Evolutionary conservation across 2,113 vertebrate species (phyloP).

Genomic region (Drymodes brunneopygia): DNA sequence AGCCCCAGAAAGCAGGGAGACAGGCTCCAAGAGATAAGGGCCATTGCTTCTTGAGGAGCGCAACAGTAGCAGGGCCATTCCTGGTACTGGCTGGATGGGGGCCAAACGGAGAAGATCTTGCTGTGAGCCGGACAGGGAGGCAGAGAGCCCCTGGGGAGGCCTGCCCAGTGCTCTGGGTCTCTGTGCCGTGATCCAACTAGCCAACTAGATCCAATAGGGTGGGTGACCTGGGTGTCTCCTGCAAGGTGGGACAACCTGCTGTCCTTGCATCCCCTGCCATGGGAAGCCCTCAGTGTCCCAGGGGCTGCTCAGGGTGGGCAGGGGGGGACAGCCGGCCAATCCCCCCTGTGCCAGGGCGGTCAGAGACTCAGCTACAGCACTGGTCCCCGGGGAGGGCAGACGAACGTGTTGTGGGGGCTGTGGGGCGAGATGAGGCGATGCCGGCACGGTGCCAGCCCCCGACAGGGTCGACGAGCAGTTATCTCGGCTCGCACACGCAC

Average conservation of each 20-base stretch:
- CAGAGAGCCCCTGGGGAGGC: background rate
- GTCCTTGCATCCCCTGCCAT: accelerated
- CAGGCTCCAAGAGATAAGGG: slow-evolving; percentile 57
- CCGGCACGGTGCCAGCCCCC: slow-evolving; percentile 18
- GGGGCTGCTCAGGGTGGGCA: background rate
- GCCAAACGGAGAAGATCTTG: background rate
- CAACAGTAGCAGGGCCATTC: slow-evolving; percentile 61
- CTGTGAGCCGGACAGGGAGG: background rate
- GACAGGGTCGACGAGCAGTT: background rate
- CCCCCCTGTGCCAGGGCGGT: accelerated
- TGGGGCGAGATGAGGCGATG: background rate
- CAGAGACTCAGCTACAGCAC: accelerated
- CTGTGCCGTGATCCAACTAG: accelerated
- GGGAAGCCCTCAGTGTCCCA: background rate
- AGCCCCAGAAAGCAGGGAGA: slow-evolving; percentile 34
- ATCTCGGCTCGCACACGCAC: slow-evolving; percentile 30
- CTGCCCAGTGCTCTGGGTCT: background rate
- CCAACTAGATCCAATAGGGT: accelerated
- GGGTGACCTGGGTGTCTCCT: background rate
- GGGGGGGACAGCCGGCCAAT: accelerated
- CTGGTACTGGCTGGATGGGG: slow-evolving; percentile 26
- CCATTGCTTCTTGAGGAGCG: background rate
- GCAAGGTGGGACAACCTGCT: background rate
- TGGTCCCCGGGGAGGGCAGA: background rate
- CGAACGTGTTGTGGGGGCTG: background rate